Conservation (phyloP, 2,797 vertebrate species). For the Neomorphus geoffroyi region DNA sequence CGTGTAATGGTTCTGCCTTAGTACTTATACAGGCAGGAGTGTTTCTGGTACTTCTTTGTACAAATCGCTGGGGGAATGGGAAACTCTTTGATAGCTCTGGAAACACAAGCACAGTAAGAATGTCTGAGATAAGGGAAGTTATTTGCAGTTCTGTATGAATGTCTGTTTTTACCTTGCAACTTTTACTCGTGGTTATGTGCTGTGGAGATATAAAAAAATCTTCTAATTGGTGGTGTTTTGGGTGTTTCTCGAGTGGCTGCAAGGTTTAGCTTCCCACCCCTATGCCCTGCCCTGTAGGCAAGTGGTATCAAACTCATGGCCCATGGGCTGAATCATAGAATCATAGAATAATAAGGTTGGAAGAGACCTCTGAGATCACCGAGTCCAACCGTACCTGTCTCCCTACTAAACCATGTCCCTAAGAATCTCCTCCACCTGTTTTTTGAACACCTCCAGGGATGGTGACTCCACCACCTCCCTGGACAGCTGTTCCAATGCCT, state of each 20-base stretch:
- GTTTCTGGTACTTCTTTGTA: conserved; percentile 84
- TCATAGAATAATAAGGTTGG: too few species aligned
- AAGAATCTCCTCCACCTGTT: too few species aligned
- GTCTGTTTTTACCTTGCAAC: conserved; percentile 62
- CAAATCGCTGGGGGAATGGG: conserved; percentile 88
- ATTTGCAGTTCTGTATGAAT: conserved; percentile 56
- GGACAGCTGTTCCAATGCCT: too few species aligned
- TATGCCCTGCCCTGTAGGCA: rapidly evolving
- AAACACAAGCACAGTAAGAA: conserved; percentile 85
- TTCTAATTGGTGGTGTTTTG: conserved; percentile 35
- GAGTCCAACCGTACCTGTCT: too few species aligned
- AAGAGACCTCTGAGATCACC: too few species aligned
- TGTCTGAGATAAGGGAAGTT: conserved; percentile 91
- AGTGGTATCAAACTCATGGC: too few species aligned
- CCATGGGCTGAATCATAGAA: too few species aligned
- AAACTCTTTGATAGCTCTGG: conserved; percentile 82
- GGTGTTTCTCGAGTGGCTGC: not conserved
- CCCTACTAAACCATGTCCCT: too few species aligned
- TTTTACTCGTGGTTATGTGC: conserved; percentile 52
- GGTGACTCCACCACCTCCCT: too few species aligned
- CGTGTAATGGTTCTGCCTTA: conserved; percentile 85
- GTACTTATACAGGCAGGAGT: conserved; percentile 86
- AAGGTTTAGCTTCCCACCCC: not conserved
- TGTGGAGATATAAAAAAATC: conserved; percentile 38
- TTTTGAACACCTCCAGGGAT: too few species aligned